Evolutionary conservation across 2,113 vertebrate species (phyloP).

Genomic region (Craseonycteris thonglongyai): DNA sequence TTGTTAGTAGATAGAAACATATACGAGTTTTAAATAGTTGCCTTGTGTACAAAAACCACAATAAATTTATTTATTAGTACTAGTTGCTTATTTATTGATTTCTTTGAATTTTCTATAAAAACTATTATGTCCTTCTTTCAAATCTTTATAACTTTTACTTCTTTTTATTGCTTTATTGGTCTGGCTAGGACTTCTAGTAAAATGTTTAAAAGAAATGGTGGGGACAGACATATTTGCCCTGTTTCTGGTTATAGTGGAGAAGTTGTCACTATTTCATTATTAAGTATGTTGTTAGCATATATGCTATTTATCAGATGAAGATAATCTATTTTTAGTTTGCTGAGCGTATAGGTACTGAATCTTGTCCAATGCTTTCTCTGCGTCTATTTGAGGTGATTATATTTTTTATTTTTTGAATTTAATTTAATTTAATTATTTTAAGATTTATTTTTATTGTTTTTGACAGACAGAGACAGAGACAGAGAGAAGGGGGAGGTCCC

Average conservation of each 20-base stretch:
- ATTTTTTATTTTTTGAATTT: neutral
- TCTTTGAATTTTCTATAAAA: neutral
- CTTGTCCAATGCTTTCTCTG: neutral
- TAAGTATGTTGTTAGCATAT: neutral
- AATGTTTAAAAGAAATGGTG: neutral
- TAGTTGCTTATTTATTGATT: neutral
- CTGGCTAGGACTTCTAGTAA: neutral
- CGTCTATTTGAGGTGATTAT: neutral
- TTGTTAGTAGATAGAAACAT: neutral
- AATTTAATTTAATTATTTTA: too few species aligned
- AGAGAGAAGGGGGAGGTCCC: too few species aligned
- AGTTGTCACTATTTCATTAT: neutral
- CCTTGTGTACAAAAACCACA: neutral
- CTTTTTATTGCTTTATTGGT: neutral
- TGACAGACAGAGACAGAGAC: too few species aligned
- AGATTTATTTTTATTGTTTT: too few species aligned
- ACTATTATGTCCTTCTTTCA: neutral
- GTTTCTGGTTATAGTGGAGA: neutral
- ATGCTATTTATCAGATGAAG: neutral
- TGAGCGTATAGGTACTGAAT: neutral
- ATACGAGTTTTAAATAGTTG: neutral
- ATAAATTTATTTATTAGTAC: neutral
- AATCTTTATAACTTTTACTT: neutral
- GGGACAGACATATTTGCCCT: neutral
- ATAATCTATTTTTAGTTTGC: neutral